Base-by-base conservation (phyloP, 1,140 invertebrate genomes). In the Heliconius eleuchia region DNA sequence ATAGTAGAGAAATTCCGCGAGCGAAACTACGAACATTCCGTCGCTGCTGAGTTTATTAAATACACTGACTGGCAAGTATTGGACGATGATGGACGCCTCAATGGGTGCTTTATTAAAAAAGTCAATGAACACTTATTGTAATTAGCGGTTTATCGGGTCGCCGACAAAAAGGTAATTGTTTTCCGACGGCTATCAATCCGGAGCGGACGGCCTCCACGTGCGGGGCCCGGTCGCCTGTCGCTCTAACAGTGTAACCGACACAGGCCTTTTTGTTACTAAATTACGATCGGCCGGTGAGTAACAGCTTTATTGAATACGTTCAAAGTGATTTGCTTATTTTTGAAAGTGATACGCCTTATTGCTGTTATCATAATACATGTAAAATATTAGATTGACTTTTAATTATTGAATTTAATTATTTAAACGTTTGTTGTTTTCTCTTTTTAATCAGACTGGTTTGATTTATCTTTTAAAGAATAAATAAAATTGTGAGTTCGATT, bases 101-200 rank as follows among this genome's bases (percentile, higher is more conserved):
- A 94, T 92, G 90, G 87, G 86, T 85, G 87, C 85, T 86, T 93
- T 92, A 94, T 94, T 93, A 94, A 94, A 94, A 93, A 93, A 92
- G 84, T 87, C 88, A 92, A 93, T 92, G 88, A 92, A 92, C 91
- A 92, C 91, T 93, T 92, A 92, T 89, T 91, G 89, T 94, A 93
- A 94, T 94, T 93, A 92, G 90, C 88, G 87, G 87, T 89, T 87
- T 91, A 91, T 89, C 87, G 86, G 78, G 85, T 81, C 81, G 87
- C 88, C 89, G 87, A 91, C 90, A 92, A 91, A 91, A 91, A 91
- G 82, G 85, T 91, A 90, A 94, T 92, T 92, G 91, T 94, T 92
- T 91, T 81, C 85, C 88, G 89, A 91, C 88, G 86, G 85, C 85
- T 85, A 86, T 94, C 91, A 91, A 91, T 92, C 89, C 84, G 80